Percentiles rank a stretch among this genome's conserved stretches.
These are phyloP conservation scores for Cyphomyrus plagiostoma DNA, from an alignment of 2,113 vertebrate species.

Conservation along the genomic window DNA sequence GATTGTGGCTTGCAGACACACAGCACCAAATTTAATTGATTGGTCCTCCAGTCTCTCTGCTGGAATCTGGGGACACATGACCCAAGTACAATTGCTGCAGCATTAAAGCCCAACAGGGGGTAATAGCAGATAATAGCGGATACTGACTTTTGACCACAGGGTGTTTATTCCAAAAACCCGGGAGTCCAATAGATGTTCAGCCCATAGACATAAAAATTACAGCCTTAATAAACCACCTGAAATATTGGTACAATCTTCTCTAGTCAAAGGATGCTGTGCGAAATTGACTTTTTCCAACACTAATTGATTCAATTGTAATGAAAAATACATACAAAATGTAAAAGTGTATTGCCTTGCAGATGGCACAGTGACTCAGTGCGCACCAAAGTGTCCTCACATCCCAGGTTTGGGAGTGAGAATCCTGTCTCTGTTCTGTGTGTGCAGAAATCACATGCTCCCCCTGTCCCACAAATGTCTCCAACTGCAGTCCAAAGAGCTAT, in stretches of 20 bases:
- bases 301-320: conserved; percentile 7
- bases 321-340: background rate
- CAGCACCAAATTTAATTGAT: background rate
- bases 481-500: background rate
- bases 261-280: background rate
- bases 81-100: background rate
- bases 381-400: background rate
- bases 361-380: background rate
- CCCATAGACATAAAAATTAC: background rate
- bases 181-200: background rate
- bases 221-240: background rate
- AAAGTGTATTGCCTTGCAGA: background rate
- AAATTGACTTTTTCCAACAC: background rate
- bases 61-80: background rate
- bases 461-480: background rate
- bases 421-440: background rate
- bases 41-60: background rate
- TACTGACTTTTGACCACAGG: conserved; percentile 5
- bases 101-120: background rate
- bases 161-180: background rate
- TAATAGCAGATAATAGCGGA: background rate
- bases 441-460: background rate
- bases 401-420: background rate
- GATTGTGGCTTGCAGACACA: background rate
- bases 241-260: background rate